Base-by-base conservation (phyloP, 2,113 vertebrate genomes). In the Silurus asotus region DNA sequence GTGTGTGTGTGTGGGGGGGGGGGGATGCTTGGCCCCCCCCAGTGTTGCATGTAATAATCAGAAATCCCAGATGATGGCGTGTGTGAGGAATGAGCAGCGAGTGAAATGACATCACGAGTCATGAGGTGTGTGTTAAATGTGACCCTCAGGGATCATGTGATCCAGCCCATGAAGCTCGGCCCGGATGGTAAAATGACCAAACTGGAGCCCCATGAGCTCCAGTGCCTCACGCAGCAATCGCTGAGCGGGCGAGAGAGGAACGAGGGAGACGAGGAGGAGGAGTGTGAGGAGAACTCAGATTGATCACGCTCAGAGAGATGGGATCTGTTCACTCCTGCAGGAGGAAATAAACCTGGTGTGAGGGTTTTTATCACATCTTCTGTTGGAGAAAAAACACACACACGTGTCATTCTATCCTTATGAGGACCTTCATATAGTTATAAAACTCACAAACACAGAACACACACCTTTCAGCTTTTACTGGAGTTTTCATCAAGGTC, bases 101-200 rank as follows among this genome's bases (percentile, higher is more conserved):
- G 65, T 2, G 25, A 17, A 69, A 0, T 2, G 0, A 37, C 14
- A 2, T 70, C 28, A 48, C 25, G 45, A 48, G 25, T 37, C 13
- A 4, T 10, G 9, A 70, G 37, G 4, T 5, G 5, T 77, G 51
- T 58, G 37, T 45, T 61, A 19, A 28, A 11, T 79, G 9, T 58
- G 0, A 58, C 19, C 8, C 1, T 80, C 93, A 99, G 97, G 87
- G 94, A 93, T 88, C 94, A 94, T 53, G 86, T 97, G 84, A 97
- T 99, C 92, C 96, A 97, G 90, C 97, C 97, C 48, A 96, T 99
- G 97, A 95, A 96, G 58, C 95, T 99, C 83, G 93, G 92, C 0
- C 94, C 95, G 5, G 96, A 95, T 0, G 97, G 97, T 28, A 97
- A 91, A 87, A 96, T 98, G 88, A 96, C 93, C 0, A 94, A 96